phyloP scores from a whole-genome alignment of 2,113 vertebrate species.

The Illadopsis cleaveri region DNA sequence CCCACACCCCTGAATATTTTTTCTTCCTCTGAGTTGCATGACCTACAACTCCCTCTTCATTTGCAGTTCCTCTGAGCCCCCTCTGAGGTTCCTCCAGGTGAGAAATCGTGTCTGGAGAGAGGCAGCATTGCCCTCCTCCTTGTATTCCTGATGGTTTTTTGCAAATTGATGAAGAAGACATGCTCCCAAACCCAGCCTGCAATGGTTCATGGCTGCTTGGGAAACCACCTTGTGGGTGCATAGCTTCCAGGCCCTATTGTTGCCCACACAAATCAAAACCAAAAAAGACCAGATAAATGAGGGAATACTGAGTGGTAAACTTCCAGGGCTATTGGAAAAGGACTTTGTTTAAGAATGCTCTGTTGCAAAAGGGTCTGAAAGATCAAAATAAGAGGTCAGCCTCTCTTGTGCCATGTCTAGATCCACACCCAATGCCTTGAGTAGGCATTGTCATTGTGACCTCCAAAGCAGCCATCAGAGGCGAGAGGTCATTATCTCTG shows the following conservation, averaged over 20 bases:
- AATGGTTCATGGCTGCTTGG: conserved; percentile 30
- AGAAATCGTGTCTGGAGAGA: not conserved
- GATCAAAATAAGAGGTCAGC: not conserved
- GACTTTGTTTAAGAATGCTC: not conserved
- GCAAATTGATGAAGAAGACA: conserved; percentile 58
- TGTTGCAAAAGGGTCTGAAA: not conserved
- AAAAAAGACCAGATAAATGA: not conserved
- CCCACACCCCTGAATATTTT: not conserved
- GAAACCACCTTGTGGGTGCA: conserved; percentile 53
- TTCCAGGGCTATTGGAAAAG: not conserved
- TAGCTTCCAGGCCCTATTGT: conserved; percentile 75
- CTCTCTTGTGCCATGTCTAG: accelerated
- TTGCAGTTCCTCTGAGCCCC: not conserved
- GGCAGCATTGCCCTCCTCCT: not conserved
- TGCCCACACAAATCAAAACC: conserved; percentile 63
- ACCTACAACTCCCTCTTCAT: not conserved
- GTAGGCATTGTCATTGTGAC: not conserved
- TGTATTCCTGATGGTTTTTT: not conserved
- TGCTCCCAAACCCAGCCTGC: conserved; percentile 53
- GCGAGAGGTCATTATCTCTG: not conserved
- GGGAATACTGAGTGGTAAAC: not conserved
- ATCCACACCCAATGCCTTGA: not conserved
- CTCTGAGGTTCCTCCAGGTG: not conserved
- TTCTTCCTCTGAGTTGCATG: not conserved
- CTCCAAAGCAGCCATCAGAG: not conserved